phyloP scores from a whole-genome alignment of 2,797 vertebrate genomes.

The Scolopax bukidnonensis region DNA sequence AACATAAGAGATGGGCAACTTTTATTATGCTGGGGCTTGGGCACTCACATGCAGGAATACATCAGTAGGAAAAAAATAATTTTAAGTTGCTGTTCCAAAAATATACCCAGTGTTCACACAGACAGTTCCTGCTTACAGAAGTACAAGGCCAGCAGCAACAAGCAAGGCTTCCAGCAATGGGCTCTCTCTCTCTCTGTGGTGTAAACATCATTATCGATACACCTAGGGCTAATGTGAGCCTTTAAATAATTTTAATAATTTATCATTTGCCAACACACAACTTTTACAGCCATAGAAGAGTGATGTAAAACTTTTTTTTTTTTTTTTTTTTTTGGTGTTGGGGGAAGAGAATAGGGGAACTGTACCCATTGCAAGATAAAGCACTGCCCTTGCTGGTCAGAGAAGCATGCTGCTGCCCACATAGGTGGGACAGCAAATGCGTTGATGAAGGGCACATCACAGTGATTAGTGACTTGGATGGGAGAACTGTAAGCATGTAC shows the following conservation, averaged over 20 bases:
- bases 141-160: neutral
- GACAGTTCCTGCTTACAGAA: neutral
- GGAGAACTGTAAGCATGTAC: neutral
- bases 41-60: neutral
- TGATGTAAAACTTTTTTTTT: neutral
- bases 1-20: neutral
- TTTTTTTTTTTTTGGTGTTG: neutral
- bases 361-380: rapidly evolving
- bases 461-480: neutral
- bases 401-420: neutral
- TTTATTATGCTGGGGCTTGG: neutral
- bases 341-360: neutral
- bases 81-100: neutral
- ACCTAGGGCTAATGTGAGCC: neutral
- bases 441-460: neutral
- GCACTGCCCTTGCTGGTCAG: neutral
- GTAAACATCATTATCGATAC: neutral
- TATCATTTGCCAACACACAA: neutral
- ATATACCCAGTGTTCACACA: neutral
- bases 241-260: neutral
- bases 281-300: neutral
- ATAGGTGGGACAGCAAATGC: neutral
- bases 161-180: neutral
- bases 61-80: neutral
- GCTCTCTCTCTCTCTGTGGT: neutral